Percentiles rank a stretch among this genome's conserved stretches.
phyloP scores from a whole-genome alignment of 2,888 invertebrate species.

The Gastrophysa polygoni region DNA sequence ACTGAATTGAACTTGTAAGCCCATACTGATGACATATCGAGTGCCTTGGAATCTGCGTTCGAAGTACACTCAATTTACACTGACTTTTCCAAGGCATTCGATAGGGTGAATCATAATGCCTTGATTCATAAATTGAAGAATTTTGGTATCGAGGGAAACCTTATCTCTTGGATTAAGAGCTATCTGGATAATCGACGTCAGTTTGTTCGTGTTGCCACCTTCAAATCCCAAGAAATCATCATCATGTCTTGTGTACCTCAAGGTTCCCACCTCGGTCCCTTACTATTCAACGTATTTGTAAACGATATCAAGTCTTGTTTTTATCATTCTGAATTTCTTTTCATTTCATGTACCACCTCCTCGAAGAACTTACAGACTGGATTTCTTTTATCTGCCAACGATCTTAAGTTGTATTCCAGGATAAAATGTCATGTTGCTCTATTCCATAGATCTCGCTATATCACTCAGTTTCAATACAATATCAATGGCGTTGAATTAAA shows the following conservation, averaged over 20 bases:
- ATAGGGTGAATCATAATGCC: too few relatives aligned
- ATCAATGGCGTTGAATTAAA: conserved; percentile 2
- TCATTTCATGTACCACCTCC: too few relatives aligned
- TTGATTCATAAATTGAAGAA: too few relatives aligned
- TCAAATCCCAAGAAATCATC: not conserved
- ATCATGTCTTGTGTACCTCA: not conserved
- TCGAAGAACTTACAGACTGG: not conserved
- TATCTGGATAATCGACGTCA: not conserved
- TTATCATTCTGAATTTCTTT: too few relatives aligned
- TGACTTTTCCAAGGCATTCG: not conserved
- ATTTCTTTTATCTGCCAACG: not conserved
- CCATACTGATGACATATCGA: not conserved
- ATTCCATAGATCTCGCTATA: not conserved
- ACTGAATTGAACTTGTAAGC: not conserved
- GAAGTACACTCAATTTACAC: conserved; percentile 1
- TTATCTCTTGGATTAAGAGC: not conserved
- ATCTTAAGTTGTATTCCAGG: not conserved
- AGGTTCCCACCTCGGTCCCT: too few relatives aligned
- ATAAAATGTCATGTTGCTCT: not conserved
- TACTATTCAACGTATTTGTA: too few relatives aligned
- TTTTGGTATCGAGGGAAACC: conserved; percentile 6
- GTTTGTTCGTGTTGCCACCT: not conserved
- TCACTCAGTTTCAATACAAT: not conserved
- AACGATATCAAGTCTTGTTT: too few relatives aligned
- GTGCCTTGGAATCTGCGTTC: not conserved